Percentiles rank a stretch among this genome's conserved stretches.
Evolutionary conservation across 1,140 invertebrate species (phyloP).

Genomic region (Papilio aristodemus): DNA sequence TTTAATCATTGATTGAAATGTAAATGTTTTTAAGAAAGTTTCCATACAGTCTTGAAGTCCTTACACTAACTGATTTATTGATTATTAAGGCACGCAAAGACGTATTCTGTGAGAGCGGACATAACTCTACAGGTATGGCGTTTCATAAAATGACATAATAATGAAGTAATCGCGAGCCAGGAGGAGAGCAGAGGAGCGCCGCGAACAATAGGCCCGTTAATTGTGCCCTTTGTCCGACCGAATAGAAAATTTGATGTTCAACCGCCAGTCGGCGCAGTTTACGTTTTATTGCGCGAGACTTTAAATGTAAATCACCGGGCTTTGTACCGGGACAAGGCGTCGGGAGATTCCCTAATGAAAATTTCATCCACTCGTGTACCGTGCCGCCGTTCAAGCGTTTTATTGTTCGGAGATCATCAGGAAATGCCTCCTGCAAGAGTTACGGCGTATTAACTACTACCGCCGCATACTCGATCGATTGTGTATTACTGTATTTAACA

Average conservation of each 20-base stretch:
- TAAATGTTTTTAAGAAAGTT: background rate
- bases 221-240: constrained; percentile 72
- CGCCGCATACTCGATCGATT: background rate
- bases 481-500: background rate
- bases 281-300: constrained; percentile 61
- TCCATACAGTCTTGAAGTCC: background rate
- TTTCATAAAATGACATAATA: constrained; percentile 76
- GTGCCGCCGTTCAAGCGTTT: constrained; percentile 25
- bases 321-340: constrained; percentile 52
- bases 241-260: constrained; percentile 78
- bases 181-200: constrained; percentile 44
- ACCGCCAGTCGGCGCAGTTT: constrained; percentile 54
- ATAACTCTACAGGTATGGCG: constrained; percentile 40
- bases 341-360: constrained; percentile 38
- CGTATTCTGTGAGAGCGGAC: constrained; percentile 33
- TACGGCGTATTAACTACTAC: background rate
- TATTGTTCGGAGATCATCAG: constrained; percentile 29
- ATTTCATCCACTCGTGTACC: constrained; percentile 36
- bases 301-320: constrained; percentile 70
- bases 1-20: background rate
- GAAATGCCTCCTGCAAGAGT: constrained; percentile 9
- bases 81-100: constrained; percentile 35
- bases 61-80: constrained; percentile 39
- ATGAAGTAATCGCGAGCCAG: constrained; percentile 68
- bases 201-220: constrained; percentile 72